phyloP scores from a whole-genome alignment of 1,140 invertebrate species.

The Rhagoletis zephyria region DNA sequence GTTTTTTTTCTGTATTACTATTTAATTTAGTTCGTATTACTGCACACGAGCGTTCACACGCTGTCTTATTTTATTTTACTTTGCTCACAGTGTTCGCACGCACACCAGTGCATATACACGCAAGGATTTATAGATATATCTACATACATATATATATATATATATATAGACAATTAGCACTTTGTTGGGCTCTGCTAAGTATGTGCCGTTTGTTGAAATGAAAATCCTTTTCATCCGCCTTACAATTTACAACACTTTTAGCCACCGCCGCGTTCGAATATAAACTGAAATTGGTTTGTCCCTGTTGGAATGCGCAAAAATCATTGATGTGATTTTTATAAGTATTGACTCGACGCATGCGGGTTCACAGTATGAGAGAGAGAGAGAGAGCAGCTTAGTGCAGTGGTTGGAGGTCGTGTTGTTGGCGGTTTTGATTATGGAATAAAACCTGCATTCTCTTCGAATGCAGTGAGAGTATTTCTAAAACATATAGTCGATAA shows the following conservation, averaged over 20 bases:
- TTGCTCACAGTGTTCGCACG: not conserved
- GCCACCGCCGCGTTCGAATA: constrained; percentile 57
- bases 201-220: not conserved
- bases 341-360: not conserved
- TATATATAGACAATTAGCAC: not conserved
- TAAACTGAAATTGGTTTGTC: constrained; percentile 55
- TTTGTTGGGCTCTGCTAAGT: constrained; percentile 22
- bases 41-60: not conserved
- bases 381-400: not conserved
- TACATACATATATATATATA: not conserved
- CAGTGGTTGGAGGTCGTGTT: not conserved
- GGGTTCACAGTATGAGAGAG: not conserved
- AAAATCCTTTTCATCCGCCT: constrained; percentile 31
- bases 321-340: not conserved
- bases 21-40: not conserved
- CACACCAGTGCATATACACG: not conserved
- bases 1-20: constrained; percentile 28
- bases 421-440: too few species aligned
- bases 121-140: not conserved
- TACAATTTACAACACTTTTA: constrained; percentile 54
- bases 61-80: constrained; percentile 10
- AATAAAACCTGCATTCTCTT: not conserved
- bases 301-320: constrained; percentile 20
- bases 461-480: not conserved
- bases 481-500: constrained; percentile 5